Evolutionary conservation across 1,140 invertebrate species (phyloP), one percentile per base, ranked within the genome.

Genomic region (Venustaconcha ellipsiformis): DNA sequence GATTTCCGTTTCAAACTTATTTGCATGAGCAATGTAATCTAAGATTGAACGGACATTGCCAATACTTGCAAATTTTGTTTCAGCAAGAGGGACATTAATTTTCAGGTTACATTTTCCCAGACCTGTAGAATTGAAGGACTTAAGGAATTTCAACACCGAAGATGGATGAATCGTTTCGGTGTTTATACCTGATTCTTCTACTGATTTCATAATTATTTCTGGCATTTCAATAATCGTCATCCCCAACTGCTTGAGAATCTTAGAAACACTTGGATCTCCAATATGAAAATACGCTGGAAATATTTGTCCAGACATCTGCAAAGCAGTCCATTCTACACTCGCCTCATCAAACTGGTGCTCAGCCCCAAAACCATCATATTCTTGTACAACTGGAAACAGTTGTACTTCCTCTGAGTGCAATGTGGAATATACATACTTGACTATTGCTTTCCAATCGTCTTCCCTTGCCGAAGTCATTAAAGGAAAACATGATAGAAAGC

Each of bases 401-500:
- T 37, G 48, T n/a, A 23, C 26, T 13, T 57, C 26, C 12, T 71
- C 56, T 69, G 13, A 20, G 14, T 70, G n/a, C n/a, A 76, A 12
- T 14, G 5, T 58, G 17, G 23, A 12, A 55, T 76, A 76, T 14
- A 76, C 57, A 30, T 59, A 48, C 13, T 15, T 48, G 1, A 64
- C 63, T 66, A 80, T 26, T 23, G 62, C 20, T 63, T 60, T 77
- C 78, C 78, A 80, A 26, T 72, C 68, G 26, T 23, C 18, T 56
- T 20, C 2, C 48, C 55, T 11, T 72, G 15, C 58, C 20, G 62
- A 67, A 23, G 15, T 62, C 18, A 14, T 3, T 58, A 48, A 8
- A 20, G 81, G 83, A 69, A 84, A 81, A 20, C 72, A 66, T 5
- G 20, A 26, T 57, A 78, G 60, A 67, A 76, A 80, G 15, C 57